A percentile compares a stretch with the other conserved stretches of the same genome.
These are phyloP conservation scores for Percina caprodes DNA, from an alignment of 2,113 vertebrate genomes.

Conservation along the genomic window DNA sequence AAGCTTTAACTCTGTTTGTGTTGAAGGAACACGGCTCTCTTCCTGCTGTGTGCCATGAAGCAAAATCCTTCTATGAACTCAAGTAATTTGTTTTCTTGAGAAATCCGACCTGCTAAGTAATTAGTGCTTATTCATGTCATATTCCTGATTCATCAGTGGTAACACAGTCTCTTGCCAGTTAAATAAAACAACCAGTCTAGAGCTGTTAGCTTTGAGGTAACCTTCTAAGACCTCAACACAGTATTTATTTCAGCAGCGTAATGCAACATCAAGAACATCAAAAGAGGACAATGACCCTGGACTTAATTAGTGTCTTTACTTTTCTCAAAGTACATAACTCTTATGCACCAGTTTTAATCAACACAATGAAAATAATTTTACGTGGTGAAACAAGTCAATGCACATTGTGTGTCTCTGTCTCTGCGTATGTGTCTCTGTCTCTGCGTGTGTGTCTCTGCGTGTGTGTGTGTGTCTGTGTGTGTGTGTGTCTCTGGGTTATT, in stretches of 20 bases:
- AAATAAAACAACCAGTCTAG: conserved; percentile 9
- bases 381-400: background rate
- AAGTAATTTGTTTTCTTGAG: conserved; percentile 17
- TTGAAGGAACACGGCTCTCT: background rate
- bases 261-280: conserved; percentile 2
- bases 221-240: background rate
- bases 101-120: background rate
- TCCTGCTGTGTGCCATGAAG: background rate
- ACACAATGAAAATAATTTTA: conserved; percentile 31
- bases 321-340: conserved; percentile 28
- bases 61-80: background rate
- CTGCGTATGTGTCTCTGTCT: background rate
- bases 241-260: background rate
- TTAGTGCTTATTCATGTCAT: background rate
- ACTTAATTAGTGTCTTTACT: conserved; percentile 44
- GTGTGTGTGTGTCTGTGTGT: no score
- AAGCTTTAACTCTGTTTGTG: conserved; percentile 1
- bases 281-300: background rate
- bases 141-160: conserved; percentile 6
- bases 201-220: conserved; percentile 5
- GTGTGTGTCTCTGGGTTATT: conserved; percentile 4
- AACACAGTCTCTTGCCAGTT: background rate
- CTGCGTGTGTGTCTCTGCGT: background rate
- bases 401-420: background rate
- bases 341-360: conserved; percentile 11